Base-by-base conservation (phyloP, 2,888 invertebrate species). In the Anodontia alba region DNA sequence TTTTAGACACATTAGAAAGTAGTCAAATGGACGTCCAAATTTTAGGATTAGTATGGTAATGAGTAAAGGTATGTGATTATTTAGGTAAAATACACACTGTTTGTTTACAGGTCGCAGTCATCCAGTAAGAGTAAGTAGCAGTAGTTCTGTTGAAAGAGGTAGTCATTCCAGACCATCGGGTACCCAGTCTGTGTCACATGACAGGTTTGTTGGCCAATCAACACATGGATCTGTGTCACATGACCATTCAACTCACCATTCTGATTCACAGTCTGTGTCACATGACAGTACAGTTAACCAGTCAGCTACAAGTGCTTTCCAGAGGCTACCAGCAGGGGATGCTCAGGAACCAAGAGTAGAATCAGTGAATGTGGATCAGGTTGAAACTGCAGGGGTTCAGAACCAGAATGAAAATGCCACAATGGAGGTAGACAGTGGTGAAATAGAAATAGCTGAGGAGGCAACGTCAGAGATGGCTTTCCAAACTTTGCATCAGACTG, bases 401-500 rank as follows among this genome's bases (percentile, higher is more conserved):
- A 43, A 69, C 42, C 17, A 26, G 43, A 69, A 42, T 42, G 42
- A 42, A 23, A 69, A 46, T 46, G 69, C 46, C n/a, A 2, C 69
- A 23, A 38, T 69, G 26, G 69, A 69, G 12, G 43, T 43, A 36
- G 29, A 43, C 8, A 20, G 17, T 33, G 62, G 62, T 12, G 89
- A 88, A 20, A 84, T 91, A 38, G 92, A 93, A 83, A 74, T 91
- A 10, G 92, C 90, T 2, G 89, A 91, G 73, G 93, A 93, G 81
- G 92, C 93, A 1, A 89, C 90, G 29, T 91, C 92, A 29, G 91
- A 92, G 36, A 90, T 90, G 78, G 93, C 93, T 20, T 90, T 91
- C 75, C 92, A 93, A 76, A 89, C 91, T 8, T 84, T 93, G 46
- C 92, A 92, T 77, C 91, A 91, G 71, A 72, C 88, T 17, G 84